Base-by-base conservation (phyloP, 2,888 invertebrate species). In the Abrostola tripartita region DNA sequence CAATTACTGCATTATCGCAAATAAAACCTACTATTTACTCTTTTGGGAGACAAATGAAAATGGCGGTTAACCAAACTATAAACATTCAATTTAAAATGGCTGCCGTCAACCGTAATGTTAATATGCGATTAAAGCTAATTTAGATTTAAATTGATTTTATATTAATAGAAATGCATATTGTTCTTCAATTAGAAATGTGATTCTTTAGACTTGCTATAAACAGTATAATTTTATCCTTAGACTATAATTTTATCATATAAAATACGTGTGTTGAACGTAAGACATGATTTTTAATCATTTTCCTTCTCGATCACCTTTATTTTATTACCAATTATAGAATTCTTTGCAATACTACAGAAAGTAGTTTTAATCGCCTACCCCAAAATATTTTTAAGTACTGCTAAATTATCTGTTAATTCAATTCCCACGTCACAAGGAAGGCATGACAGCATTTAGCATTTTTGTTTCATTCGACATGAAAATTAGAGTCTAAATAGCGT, bases 401-500 rank as follows among this genome's bases (percentile, higher is more conserved):
- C 40, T 55, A 54, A 65, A 57, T 52, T 52, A n/a, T 37, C 47
- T 36, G 42, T 58, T 44, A 61, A 65, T 68, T 68, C 61, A 68
- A 70, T 66, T 61, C 54, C 50, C 40, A 10, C 59, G 65, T 64
- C 54, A 65, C 44, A 56, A 59, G 66, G 63, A 68, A 73, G 52
- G 53, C 65, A 69, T 55, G 44, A 38, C 36, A 9, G 41, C 52
- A 54, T 53, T 64, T 68, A 37, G 50, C 64, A 74, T 74, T 78
- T 78, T 76, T 71, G 54, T 69, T 69, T 57, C 65, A 62, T 62
- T 64, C 65, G 62, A 70, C 74, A 69, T 63, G 69, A 65, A 74
- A 76, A 76, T 79, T 72, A 79, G 67, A 64, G 57, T 67, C 62
- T 66, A 79, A 80, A 78, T 58, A 70, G 58, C 67, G 54, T 52